Percentiles rank a stretch among this genome's conserved stretches.
phyloP scores from a whole-genome alignment of 2,888 invertebrate genomes.

The Tipula vernalis region DNA sequence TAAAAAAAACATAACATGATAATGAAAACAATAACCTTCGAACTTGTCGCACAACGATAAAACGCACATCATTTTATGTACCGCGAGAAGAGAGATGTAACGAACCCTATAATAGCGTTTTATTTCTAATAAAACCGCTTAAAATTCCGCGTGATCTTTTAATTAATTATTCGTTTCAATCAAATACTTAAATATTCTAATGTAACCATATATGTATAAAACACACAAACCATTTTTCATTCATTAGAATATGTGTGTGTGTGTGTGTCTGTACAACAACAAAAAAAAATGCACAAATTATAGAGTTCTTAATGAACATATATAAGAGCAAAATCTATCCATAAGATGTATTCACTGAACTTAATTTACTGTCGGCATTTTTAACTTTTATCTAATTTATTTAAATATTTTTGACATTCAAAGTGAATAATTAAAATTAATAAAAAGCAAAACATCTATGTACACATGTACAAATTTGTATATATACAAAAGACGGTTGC shows the following conservation, averaged over 20 bases:
- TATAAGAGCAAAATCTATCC: not conserved
- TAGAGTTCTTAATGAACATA: not conserved
- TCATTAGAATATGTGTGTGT: not conserved
- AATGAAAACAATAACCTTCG: no score
- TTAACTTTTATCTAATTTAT: not conserved
- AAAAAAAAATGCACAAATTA: not conserved
- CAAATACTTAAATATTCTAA: not conserved
- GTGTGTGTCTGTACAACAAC: no score
- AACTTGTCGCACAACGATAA: no score
- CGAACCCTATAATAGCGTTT: not conserved
- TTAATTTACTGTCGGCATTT: not conserved
- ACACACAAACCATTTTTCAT: not conserved
- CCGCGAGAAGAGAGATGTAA: not conserved
- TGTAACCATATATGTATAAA: not conserved
- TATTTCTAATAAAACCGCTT: not conserved
- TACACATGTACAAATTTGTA: not conserved
- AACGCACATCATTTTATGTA: not conserved
- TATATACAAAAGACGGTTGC: not conserved
- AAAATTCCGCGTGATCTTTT: not conserved
- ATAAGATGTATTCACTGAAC: not conserved
- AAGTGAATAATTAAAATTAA: slow-evolving; percentile 4
- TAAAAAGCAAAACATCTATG: not conserved
- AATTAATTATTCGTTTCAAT: not conserved
- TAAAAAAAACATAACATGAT: no score
- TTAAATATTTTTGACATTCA: not conserved